Evolutionary conservation across 2,888 invertebrate genomes (phyloP).

Genomic region (Mesorhabditis sp.): DNA sequence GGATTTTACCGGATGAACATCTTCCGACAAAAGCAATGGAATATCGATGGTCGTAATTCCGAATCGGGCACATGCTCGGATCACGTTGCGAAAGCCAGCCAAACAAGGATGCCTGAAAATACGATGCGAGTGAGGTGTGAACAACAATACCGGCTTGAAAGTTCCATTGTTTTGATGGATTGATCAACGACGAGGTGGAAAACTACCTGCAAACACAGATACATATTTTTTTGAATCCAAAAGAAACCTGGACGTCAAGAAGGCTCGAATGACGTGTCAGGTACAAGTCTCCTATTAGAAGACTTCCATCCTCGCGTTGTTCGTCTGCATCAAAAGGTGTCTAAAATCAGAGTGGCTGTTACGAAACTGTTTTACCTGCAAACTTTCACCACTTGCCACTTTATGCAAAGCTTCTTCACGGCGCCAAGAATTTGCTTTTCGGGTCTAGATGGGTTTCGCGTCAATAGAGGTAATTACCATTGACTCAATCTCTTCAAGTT

Average conservation of each 20-base stretch:
- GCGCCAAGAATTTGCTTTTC: not conserved
- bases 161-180: slow-evolving; percentile 29
- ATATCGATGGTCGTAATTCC: slow-evolving; percentile 88
- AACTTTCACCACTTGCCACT: not conserved
- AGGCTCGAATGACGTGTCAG: slow-evolving; percentile 58
- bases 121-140: not conserved
- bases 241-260: slow-evolving; percentile 39
- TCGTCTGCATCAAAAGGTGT: slow-evolving; percentile 11
- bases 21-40: slow-evolving; percentile 82
- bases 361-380: not conserved
- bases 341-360: not conserved
- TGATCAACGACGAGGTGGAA: slow-evolving; percentile 93
- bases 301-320: slow-evolving; percentile 11
- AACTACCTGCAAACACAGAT: slow-evolving; percentile 78
- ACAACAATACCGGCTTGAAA: not conserved
- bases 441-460: not conserved
- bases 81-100: slow-evolving; percentile 84
- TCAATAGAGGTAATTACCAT: not conserved
- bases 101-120: slow-evolving; percentile 81
- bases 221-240: slow-evolving; percentile 70
- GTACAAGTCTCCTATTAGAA: slow-evolving; percentile 60
- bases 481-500: slow-evolving; percentile 61
- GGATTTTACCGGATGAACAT: not conserved
- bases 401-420: not conserved
- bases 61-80: slow-evolving; percentile 89